Percentiles rank a stretch among this genome's conserved stretches.
phyloP scores from a whole-genome alignment of 2,888 invertebrate genomes.

The Tachina lurida region DNA sequence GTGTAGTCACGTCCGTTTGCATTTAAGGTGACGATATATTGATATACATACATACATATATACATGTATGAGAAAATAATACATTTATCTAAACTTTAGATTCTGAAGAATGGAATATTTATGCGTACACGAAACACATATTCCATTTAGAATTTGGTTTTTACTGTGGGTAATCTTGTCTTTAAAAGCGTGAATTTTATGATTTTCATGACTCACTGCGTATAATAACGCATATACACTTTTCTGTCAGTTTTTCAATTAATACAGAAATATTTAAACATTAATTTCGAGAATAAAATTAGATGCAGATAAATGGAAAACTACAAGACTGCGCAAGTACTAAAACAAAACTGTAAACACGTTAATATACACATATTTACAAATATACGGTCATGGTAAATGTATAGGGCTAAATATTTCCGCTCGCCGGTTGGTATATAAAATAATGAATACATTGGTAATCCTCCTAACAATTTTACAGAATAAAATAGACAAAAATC shows the following conservation, averaged over 20 bases:
- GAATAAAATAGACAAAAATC: neutral
- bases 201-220: slow-evolving; percentile 34
- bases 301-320: slow-evolving; percentile 7
- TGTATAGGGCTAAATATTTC: slow-evolving; percentile 32
- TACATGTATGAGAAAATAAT: slow-evolving; percentile 14
- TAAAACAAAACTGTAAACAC: slow-evolving; percentile 58
- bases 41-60: neutral
- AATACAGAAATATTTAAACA: slow-evolving; percentile 35
- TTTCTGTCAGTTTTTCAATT: slow-evolving; percentile 44
- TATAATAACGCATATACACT: slow-evolving; percentile 22
- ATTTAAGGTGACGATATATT: too few species aligned
- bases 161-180: neutral
- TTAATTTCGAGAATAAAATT: neutral
- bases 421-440: neutral
- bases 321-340: slow-evolving; percentile 76
- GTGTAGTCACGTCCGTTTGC: too few species aligned
- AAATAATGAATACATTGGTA: slow-evolving; percentile 21
- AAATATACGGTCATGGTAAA: neutral
- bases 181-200: neutral
- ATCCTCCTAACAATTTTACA: neutral
- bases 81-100: slow-evolving; percentile 6
- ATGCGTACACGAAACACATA: neutral
- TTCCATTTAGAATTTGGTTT: too few species aligned
- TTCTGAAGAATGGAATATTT: slow-evolving; percentile 6
- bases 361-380: slow-evolving; percentile 15